Base-by-base conservation (phyloP, 2,113 vertebrate species). In the Panthera leo region DNA sequence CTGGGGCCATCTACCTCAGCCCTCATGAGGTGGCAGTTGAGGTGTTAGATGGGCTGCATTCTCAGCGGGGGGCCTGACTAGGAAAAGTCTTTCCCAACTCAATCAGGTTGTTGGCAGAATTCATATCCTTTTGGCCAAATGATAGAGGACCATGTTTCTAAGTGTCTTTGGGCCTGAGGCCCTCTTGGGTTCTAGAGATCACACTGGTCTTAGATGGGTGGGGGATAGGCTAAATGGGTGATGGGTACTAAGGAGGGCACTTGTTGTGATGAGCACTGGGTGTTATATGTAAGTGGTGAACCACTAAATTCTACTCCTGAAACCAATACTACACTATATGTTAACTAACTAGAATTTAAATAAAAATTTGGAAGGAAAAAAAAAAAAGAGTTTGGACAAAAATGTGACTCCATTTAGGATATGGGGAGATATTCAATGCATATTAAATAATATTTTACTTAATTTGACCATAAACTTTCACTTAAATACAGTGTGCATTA, bases 401-500 rank as follows among this genome's bases (percentile, higher is more conserved):
- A 89, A 76, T 51, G 1, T 78, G 65, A 89, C 42, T 91, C 45
- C 15, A 23, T 73, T 94, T 86, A 34, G 68, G 53, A 71, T 78
- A 16, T 10, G 70, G 51, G 9, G n/a, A 55, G 45, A 89, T 48
- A 86, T 21, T 83, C 82, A 80, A 67, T 80, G 34, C 7, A 75
- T 78, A 42, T 85, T 45, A 73, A 93, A 45, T 70, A 85, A 70
- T 63, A 65, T 71, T 94, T 93, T 89, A 87, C 9, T 91, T 75
- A 80, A 63, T 61, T 88, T 85, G 68, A 39, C 25, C 5, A 58
- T 65, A 63, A 80, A 42, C 27, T 88, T 94, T 85, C 78, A 53
- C 15, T 67, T 86, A 91, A 85, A 71, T 51, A 87, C 7, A 85
- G 39, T 58, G 25, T 61, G 21, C 27, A 48, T 45, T 45, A 45